These are phyloP conservation scores for Dermochelys coriacea DNA, from an alignment of 2,797 vertebrate species.

Conservation along the genomic window DNA sequence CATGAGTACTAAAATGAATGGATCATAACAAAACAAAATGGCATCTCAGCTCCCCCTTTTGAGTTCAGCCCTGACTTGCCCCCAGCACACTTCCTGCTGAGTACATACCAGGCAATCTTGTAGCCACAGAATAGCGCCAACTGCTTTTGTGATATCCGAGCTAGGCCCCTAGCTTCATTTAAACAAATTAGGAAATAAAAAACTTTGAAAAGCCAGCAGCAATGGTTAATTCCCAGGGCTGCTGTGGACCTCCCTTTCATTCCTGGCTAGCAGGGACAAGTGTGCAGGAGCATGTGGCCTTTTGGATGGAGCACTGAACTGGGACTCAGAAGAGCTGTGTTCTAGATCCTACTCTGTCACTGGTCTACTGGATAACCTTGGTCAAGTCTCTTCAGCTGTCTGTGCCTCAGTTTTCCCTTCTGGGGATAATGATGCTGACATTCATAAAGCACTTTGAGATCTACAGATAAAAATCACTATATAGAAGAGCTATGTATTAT, in stretches of 20 bases:
- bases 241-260: not conserved
- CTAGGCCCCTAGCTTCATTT: conserved; percentile 5
- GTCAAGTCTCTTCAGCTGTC: conserved; percentile 49
- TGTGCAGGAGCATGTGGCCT: not conserved
- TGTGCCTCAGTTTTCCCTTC: conserved; percentile 31
- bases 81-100: not conserved
- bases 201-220: conserved; percentile 32
- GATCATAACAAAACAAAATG: not conserved
- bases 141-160: not conserved
- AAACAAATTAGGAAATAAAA: conserved; percentile 67
- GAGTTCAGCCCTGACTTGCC: not conserved
- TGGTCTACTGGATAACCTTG: not conserved
- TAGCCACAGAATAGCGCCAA: not conserved
- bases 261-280: conserved; percentile 37
- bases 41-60: not conserved
- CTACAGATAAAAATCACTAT: conserved; percentile 38
- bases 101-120: conserved; percentile 20
- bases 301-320: conserved; percentile 1
- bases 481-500: conserved; percentile 30
- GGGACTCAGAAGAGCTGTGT: conserved; percentile 31
- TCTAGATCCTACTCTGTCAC: conserved; percentile 59
- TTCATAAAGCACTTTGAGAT: conserved; percentile 39
- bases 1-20: not conserved
- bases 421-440: conserved; percentile 58
- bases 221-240: conserved; percentile 11